Evolutionary conservation across 2,797 vertebrate species (phyloP).

Genomic region (Galago senegalensis): DNA sequence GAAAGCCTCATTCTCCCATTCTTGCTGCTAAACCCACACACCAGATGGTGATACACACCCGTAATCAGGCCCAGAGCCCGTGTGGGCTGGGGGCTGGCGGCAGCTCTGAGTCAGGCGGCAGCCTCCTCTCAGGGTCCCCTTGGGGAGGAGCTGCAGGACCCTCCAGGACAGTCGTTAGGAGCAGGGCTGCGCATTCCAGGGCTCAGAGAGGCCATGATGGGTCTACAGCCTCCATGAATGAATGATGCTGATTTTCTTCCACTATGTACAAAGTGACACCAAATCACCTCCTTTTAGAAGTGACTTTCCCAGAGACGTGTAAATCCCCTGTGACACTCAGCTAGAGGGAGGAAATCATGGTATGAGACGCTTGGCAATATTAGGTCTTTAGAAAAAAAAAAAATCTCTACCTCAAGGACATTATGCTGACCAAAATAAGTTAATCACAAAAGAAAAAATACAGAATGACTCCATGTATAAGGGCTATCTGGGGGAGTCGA

Average conservation of each 20-base stretch:
- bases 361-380: background rate
- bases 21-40: slow-evolving; percentile 66
- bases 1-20: slow-evolving; percentile 49
- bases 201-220: background rate
- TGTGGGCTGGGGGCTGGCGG: slow-evolving; percentile 55
- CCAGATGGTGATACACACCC: slow-evolving; percentile 75
- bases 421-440: background rate
- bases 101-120: slow-evolving; percentile 66
- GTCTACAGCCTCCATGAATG: background rate
- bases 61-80: slow-evolving; percentile 34
- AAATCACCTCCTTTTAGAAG: background rate
- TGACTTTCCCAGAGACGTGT: background rate
- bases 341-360: no score
- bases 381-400: background rate
- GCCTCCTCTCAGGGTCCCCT: slow-evolving; percentile 16
- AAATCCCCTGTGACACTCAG: background rate
- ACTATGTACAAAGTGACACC: background rate
- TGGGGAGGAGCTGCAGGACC: background rate
- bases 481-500: background rate
- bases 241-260: background rate
- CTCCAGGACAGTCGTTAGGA: background rate
- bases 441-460: background rate
- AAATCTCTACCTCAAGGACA: background rate
- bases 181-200: background rate
- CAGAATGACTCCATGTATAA: background rate